Base-by-base conservation (phyloP, 1,140 invertebrate genomes). In the Bombus turneri region DNA sequence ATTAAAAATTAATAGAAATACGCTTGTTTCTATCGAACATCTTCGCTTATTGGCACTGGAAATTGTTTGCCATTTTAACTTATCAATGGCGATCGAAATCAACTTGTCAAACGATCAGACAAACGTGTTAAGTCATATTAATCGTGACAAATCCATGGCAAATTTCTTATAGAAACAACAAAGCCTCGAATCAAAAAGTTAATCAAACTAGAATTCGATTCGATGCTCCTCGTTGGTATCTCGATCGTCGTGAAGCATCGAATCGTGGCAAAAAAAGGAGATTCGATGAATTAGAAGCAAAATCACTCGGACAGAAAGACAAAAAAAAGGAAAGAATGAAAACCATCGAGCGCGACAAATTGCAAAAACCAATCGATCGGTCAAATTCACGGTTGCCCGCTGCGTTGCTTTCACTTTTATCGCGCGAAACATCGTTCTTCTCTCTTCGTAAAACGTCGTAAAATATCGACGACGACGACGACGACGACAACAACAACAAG, bases 361-460 rank as follows among this genome's bases (percentile, higher is more conserved):
- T 1, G 62, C 41, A 77, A 66, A 69, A 78, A 78, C 64, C 73
- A 34, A 78, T 77, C 64, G 82, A 78, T 39, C 62, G 62, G 34
- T 47, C 53, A 69, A 57, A 69, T 77, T 83, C 74, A 62, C 59
- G 73, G 73, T 68, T 75, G 43, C 25, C 31, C 39, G 31, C 66
- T 18, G 72, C 18, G 72, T 76, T 69, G 47, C 82, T 83, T 83
- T 83, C 82, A 71, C 82, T 83, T 78, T 83, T 77, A 15, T 53
- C 47, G 31, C 64, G 64, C 28, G 82, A 43, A 83, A 78, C 41
- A n/a, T 69, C 47, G 28, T 28, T 18, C 22, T 75, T 69, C 39
- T 39, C 15, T n/a, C 15, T 5, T 31, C 41, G 34, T n/a, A 25
- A 41, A 72, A 22, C 28, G 34, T 5, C 3, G 73, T 25, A 28